These are phyloP conservation scores for Drosophila neonasuta DNA, from an alignment of 2,888 invertebrate genomes.

Conservation along the genomic window DNA sequence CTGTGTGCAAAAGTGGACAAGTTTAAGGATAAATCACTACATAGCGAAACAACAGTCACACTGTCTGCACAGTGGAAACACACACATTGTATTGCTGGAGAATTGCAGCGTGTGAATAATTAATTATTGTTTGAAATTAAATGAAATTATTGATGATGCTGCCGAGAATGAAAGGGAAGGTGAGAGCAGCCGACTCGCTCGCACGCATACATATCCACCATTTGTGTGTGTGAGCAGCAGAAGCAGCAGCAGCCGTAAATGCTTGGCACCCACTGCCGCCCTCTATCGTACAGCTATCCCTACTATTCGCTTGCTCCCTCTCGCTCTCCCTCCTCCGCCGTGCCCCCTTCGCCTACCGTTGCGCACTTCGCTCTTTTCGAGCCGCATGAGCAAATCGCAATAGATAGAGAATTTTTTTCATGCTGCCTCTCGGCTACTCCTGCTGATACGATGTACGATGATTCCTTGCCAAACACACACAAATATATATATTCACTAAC, in stretches of 20 bases:
- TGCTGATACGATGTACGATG: slow-evolving; percentile 33
- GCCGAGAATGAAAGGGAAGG: slow-evolving; percentile 1
- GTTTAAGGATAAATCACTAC: slow-evolving; percentile 75
- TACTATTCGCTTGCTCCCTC: slow-evolving; percentile 18
- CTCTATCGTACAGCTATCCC: slow-evolving; percentile 13
- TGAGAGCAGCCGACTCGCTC: slow-evolving; percentile 18
- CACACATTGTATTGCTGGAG: slow-evolving; percentile 9
- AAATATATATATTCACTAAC: slow-evolving; percentile 23
- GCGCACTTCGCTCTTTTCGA: slow-evolving; percentile 71
- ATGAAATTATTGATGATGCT: slow-evolving; percentile 40
- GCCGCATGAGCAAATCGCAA: slow-evolving; percentile 79
- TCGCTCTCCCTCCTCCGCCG: slow-evolving; percentile 13
- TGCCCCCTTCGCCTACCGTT: slow-evolving; percentile 32
- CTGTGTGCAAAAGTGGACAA: slow-evolving; percentile 60
- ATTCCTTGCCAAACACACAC: slow-evolving; percentile 53
- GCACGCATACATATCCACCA: slow-evolving; percentile 10
- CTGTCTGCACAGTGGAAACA: slow-evolving; percentile 5
- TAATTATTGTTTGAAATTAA: slow-evolving; percentile 37
- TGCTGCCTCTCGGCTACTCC: slow-evolving; percentile 61
- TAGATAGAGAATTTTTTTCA: slow-evolving; percentile 80
- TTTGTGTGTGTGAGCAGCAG: slow-evolving; percentile 44
- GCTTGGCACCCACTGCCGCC: slow-evolving; percentile 60
- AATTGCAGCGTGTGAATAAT: slow-evolving; percentile 24
- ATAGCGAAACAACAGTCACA: slow-evolving; percentile 28
- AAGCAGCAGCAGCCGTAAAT: slow-evolving; percentile 21